Evolutionary conservation across 2,888 invertebrate species (phyloP).

Genomic region (Dryomyza anilis): DNA sequence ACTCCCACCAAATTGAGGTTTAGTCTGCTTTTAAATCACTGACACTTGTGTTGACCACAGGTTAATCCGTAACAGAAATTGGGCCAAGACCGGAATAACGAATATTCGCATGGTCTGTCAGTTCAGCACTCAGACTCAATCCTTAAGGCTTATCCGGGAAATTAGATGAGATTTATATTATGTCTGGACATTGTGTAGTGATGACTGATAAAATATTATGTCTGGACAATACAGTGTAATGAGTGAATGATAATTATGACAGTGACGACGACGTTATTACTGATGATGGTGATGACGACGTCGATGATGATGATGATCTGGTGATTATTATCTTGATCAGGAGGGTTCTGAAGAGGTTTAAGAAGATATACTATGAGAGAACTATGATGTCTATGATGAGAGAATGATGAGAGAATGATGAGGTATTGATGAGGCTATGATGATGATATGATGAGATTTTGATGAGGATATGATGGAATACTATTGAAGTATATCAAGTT

Average conservation of each 20-base stretch:
- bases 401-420: neutral
- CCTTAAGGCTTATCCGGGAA: constrained; percentile 20
- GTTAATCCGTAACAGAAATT: constrained; percentile 2
- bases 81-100: too few species aligned
- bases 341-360: neutral
- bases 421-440: constrained; percentile 1
- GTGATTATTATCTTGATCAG: neutral
- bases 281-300: constrained; percentile 2
- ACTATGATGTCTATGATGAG: too few species aligned
- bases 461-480: neutral
- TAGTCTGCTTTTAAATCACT: neutral
- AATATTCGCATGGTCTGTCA: neutral
- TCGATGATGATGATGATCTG: neutral
- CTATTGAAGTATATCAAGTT: neutral
- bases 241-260: constrained; percentile 19
- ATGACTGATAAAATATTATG: neutral
- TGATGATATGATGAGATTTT: neutral
- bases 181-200: neutral
- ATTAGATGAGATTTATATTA: constrained; percentile 20
- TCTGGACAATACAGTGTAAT: neutral
- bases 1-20: constrained; percentile 21
- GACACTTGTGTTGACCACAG: constrained; percentile 23
- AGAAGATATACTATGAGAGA: too few species aligned
- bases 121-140: constrained; percentile 1
- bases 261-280: constrained; percentile 12